Percentiles rank a stretch among this genome's conserved stretches.
phyloP scores from a whole-genome alignment of 2,888 invertebrate genomes.

The Himalopsyche tibetana region DNA sequence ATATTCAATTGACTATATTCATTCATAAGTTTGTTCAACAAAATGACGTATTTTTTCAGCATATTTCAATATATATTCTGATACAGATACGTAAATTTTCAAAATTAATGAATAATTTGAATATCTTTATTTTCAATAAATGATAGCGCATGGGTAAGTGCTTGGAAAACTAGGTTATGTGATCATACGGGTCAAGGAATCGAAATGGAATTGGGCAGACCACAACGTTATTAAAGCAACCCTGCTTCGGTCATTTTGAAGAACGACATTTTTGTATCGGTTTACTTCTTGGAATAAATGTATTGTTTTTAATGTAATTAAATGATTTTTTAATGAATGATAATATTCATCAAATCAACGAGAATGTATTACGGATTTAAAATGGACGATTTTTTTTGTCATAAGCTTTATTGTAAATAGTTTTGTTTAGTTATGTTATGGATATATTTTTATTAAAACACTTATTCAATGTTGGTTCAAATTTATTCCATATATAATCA shows the following conservation, averaged over 20 bases:
- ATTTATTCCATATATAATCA: no score
- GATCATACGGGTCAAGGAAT: background rate
- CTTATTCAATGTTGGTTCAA: no score
- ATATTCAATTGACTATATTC: no score
- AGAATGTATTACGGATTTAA: no score
- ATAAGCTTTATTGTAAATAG: no score
- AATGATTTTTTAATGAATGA: background rate
- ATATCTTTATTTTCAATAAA: background rate
- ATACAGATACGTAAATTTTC: background rate
- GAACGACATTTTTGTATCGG: background rate
- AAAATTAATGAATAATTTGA: background rate
- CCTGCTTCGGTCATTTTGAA: background rate
- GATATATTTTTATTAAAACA: no score
- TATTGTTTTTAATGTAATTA: background rate
- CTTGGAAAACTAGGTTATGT: background rate
- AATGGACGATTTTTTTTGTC: no score
- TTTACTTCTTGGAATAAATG: background rate
- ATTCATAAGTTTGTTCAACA: no score
- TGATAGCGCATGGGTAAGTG: background rate
- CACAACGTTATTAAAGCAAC: background rate
- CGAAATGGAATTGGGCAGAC: conserved; percentile 18
- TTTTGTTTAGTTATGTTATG: no score
- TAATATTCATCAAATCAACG: no score
- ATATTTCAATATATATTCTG: no score
- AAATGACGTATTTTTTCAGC: no score